phyloP scores from a whole-genome alignment of 2,888 invertebrate species.

The Hirtodrosophila alboralis region DNA sequence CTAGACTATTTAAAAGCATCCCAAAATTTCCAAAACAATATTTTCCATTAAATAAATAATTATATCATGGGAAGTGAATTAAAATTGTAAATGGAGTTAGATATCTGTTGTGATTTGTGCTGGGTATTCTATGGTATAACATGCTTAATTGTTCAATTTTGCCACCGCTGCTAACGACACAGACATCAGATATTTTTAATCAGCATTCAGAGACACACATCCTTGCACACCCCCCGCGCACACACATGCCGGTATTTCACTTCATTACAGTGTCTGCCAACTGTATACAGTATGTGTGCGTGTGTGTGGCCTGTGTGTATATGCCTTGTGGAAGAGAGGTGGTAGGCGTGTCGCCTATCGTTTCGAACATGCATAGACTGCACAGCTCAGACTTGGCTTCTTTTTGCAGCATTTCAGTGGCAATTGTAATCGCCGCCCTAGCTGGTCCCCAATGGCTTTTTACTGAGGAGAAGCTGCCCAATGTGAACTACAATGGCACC shows the following conservation, averaged over 20 bases:
- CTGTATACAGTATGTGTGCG: background rate
- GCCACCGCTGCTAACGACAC: constrained; percentile 15
- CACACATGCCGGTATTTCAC: constrained; percentile 3
- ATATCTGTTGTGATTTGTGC: too few species aligned
- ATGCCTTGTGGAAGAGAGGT: too few species aligned
- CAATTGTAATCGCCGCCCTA: constrained; percentile 84
- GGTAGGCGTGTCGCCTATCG: constrained; percentile 1
- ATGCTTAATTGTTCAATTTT: constrained; percentile 3
- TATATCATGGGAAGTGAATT: too few species aligned
- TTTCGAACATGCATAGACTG: constrained; percentile 22
- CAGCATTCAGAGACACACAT: constrained; percentile 24
- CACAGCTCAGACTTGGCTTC: constrained; percentile 12
- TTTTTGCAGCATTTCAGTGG: constrained; percentile 82
- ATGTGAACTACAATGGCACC: constrained; percentile 91
- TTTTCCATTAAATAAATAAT: too few species aligned
- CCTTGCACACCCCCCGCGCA: background rate
- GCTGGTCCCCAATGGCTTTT: constrained; percentile 91
- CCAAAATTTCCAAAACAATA: too few species aligned
- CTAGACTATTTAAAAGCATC: too few species aligned
- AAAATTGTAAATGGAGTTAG: too few species aligned
- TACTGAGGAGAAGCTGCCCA: constrained; percentile 93
- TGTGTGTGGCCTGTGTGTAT: background rate
- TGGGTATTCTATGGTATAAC: background rate
- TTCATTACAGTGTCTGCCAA: constrained; percentile 9
- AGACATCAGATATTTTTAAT: constrained; percentile 32